A percentile compares a stretch with the other conserved stretches of the same genome.
Evolutionary conservation across 2,797 vertebrate genomes (phyloP).

Genomic region (Mus minutoides): DNA sequence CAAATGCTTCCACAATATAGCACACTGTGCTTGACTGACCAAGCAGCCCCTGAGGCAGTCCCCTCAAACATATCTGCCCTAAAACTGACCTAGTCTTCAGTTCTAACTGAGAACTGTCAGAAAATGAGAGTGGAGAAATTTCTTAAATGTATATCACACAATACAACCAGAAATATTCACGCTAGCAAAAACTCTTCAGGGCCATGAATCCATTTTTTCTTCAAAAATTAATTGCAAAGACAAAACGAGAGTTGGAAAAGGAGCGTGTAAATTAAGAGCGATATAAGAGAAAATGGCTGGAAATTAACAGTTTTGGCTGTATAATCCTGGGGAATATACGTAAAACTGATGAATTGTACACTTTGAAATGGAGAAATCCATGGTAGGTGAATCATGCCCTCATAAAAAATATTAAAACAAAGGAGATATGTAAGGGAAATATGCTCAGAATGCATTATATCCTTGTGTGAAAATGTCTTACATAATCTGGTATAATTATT

Average conservation of each 20-base stretch:
- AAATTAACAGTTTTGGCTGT: neutral
- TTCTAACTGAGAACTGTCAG: neutral
- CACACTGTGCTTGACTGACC: neutral
- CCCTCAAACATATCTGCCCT: neutral
- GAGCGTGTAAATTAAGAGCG: neutral
- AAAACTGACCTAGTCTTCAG: neutral
- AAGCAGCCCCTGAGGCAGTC: neutral
- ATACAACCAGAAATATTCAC: neutral
- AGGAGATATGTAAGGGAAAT: neutral
- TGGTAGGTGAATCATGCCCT: neutral
- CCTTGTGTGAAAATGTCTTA: neutral
- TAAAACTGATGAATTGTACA: neutral
- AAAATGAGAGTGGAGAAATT: neutral
- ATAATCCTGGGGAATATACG: neutral
- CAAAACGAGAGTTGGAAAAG: neutral
- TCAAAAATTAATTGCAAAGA: neutral
- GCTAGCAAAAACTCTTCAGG: neutral
- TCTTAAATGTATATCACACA: neutral
- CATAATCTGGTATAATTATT: neutral
- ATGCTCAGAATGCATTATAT: neutral
- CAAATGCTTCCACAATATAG: neutral
- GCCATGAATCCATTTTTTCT: neutral
- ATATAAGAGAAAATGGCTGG: neutral
- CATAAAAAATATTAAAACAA: neutral
- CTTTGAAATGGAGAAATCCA: neutral